phyloP scores from a whole-genome alignment of 2,113 vertebrate genomes.

The Campylorhamphus procurvoides region DNA sequence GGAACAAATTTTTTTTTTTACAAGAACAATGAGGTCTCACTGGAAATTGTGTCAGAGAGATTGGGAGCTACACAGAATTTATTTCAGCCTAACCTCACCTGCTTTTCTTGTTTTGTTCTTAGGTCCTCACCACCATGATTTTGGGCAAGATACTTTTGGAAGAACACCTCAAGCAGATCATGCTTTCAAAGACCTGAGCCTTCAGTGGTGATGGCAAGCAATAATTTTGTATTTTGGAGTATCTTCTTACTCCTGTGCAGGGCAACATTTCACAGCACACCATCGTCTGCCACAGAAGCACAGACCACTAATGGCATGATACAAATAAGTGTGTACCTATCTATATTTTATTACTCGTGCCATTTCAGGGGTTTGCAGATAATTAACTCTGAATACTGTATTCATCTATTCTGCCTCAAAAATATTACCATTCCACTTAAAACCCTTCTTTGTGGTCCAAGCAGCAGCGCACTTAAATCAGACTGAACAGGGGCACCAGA shows the following conservation, averaged over 20 bases:
- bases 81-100: background rate
- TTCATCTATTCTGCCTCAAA: background rate
- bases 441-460: background rate
- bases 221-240: background rate
- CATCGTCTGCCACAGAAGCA: background rate
- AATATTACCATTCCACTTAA: background rate
- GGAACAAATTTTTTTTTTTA: background rate
- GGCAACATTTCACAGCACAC: background rate
- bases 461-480: background rate
- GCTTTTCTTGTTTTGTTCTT: background rate
- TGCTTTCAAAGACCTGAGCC: background rate
- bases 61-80: background rate
- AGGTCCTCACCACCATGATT: background rate
- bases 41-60: background rate
- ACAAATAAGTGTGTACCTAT: background rate
- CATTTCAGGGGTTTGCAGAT: background rate
- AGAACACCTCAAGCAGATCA: background rate
- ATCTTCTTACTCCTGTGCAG: background rate
- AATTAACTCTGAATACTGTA: slow-evolving; percentile 34
- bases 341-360: slow-evolving; percentile 14
- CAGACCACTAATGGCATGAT: background rate
- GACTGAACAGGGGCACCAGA: background rate
- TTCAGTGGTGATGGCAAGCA: background rate
- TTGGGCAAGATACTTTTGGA: background rate
- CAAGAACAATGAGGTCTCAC: background rate